Percentiles rank a stretch among this genome's conserved stretches.
Evolutionary conservation across 2,797 vertebrate species (phyloP).

Genomic region (Oryzias dopingdopingensis): DNA sequence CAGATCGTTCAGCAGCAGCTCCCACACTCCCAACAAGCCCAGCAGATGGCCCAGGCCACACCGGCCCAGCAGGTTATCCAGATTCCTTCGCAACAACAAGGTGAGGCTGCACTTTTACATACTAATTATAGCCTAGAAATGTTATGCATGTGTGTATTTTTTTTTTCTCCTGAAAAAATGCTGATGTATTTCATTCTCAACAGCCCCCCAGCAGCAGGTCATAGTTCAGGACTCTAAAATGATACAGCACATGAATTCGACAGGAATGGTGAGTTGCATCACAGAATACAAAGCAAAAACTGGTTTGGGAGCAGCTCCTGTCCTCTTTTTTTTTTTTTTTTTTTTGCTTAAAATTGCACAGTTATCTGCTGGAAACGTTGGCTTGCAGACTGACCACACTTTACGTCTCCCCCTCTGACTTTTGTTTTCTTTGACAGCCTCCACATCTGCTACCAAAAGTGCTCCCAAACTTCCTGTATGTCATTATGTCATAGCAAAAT

Average conservation of each 20-base stretch:
- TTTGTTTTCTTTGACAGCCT: too few relatives aligned
- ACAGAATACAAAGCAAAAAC: background rate
- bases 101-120: slow-evolving; percentile 52
- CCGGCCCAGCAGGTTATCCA: slow-evolving; percentile 76
- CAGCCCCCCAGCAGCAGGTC: slow-evolving; percentile 94
- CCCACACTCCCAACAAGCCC: slow-evolving; percentile 71
- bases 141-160: too few relatives aligned
- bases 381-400: too few relatives aligned
- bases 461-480: too few relatives aligned
- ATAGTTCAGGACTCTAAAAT: slow-evolving; percentile 94
- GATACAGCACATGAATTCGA: slow-evolving; percentile 92
- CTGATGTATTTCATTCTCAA: background rate
- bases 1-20: slow-evolving; percentile 85
- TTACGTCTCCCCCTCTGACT: too few relatives aligned
- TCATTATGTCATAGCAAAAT: too few relatives aligned
- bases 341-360: too few relatives aligned
- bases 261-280: slow-evolving; percentile 87
- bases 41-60: slow-evolving; percentile 65
- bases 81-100: slow-evolving; percentile 85
- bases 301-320: too few relatives aligned
- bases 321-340: too few relatives aligned
- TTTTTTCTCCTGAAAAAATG: background rate
- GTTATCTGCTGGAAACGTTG: too few relatives aligned
- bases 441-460: too few relatives aligned
- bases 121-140: background rate